Conservation (phyloP, 2,888 invertebrate genomes). For the Metacarcinus magister region DNA sequence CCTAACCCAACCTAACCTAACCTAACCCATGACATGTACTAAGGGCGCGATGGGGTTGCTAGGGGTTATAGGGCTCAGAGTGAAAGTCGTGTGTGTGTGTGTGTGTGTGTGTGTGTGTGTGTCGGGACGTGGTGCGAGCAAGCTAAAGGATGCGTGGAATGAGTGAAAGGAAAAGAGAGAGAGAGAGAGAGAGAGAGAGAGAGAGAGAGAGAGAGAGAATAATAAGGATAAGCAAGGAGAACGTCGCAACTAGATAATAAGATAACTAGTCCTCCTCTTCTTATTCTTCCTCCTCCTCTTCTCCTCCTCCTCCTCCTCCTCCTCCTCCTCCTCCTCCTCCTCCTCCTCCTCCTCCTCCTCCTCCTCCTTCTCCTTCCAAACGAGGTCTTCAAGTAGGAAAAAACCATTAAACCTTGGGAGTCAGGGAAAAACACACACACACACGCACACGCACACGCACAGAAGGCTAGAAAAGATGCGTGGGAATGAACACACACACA, state of each 20-base stretch:
- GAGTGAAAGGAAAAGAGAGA: conserved; percentile 44
- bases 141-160: not conserved
- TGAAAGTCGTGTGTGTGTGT: not conserved
- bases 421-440: not conserved
- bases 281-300: not conserved
- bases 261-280: not conserved
- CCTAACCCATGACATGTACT: too few species aligned
- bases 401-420: not conserved
- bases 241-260: too few species aligned
- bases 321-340: conserved; percentile 21
- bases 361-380: not conserved
- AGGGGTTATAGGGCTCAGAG: not conserved
- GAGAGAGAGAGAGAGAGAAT: not conserved
- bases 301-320: not conserved
- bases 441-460: not conserved
- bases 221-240: not conserved
- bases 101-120: not conserved
- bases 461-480: not conserved
- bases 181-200: conserved; percentile 57
- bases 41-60: not conserved
- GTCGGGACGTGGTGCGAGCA: not conserved
- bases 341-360: not conserved
- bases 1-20: too few species aligned
- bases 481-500: not conserved
- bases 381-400: not conserved